A percentile compares a stretch with the other conserved stretches of the same genome.
phyloP scores from a whole-genome alignment of 2,113 vertebrate genomes.

The Cervus canadensis region DNA sequence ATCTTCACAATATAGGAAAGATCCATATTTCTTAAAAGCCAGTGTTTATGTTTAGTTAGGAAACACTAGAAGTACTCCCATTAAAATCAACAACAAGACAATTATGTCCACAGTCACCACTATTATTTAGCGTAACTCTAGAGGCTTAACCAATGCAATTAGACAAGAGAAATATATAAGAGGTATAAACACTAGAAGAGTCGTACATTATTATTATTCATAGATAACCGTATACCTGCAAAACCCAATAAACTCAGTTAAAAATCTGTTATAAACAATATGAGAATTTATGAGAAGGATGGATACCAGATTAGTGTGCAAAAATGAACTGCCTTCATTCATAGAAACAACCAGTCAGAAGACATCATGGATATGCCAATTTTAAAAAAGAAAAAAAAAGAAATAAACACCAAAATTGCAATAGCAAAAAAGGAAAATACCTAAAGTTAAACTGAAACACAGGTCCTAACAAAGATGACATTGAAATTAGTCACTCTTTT shows the following conservation, averaged over 20 bases:
- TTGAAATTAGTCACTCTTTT: not conserved
- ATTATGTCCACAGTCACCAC: not conserved
- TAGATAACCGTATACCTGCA: not conserved
- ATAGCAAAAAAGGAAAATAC: not conserved
- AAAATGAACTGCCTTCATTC: not conserved
- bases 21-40: not conserved
- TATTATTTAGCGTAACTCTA: not conserved
- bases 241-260: not conserved
- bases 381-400: not conserved
- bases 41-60: not conserved
- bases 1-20: not conserved
- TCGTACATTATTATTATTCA: not conserved
- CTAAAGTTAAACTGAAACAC: not conserved
- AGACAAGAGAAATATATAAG: not conserved
- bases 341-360: not conserved
- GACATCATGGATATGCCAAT: not conserved
- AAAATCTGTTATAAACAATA: not conserved
- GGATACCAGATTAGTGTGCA: not conserved
- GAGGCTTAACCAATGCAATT: not conserved
- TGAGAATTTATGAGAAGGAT: not conserved
- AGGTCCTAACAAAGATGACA: not conserved
- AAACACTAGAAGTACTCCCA: not conserved
- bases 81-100: slow-evolving; percentile 13
- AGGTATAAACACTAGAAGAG: not conserved
- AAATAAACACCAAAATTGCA: not conserved